Conservation (phyloP, 2,113 vertebrate species). For the Poeciliopsis occidentalis region DNA sequence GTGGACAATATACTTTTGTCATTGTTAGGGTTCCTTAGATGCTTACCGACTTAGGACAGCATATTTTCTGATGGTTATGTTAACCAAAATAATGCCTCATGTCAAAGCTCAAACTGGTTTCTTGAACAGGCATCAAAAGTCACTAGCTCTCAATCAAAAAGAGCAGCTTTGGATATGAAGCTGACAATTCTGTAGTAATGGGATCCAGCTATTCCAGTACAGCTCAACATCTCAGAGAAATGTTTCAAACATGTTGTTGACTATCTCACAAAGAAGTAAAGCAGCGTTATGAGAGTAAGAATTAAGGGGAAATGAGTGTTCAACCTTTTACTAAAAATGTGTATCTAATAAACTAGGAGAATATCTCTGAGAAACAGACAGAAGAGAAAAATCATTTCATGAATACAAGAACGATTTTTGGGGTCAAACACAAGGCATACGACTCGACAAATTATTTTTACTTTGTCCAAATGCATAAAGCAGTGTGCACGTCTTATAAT, state of each 20-base stretch:
- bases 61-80: no score
- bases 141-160: not conserved
- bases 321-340: not conserved
- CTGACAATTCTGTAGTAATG: not conserved
- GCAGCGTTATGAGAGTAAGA: not conserved
- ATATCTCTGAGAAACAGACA: not conserved
- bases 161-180: not conserved
- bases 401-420: not conserved
- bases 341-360: not conserved
- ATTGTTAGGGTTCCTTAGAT: no score
- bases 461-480: not conserved
- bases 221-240: no score
- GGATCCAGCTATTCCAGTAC: no score
- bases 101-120: not conserved
- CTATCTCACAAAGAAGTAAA: not conserved
- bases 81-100: not conserved
- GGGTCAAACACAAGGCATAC: not conserved
- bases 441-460: no score
- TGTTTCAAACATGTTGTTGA: not conserved
- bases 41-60: no score
- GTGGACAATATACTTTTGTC: no score
- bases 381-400: no score
- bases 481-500: not conserved
- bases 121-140: not conserved
- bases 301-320: not conserved